phyloP scores from a whole-genome alignment of 2,113 vertebrate species.

The Plectropomus leopardus region DNA sequence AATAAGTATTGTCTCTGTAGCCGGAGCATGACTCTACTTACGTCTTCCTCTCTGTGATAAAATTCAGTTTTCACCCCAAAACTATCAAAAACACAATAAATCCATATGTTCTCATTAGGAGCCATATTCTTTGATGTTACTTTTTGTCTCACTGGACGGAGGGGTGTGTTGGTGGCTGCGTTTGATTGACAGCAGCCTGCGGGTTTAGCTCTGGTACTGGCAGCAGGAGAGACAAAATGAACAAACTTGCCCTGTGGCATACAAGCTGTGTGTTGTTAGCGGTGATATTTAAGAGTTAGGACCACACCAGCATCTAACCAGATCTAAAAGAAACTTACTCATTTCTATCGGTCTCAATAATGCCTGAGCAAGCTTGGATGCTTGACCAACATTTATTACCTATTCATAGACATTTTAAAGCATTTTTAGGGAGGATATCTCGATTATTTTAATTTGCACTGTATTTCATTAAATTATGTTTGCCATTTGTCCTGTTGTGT shows the following conservation, averaged over 20 bases:
- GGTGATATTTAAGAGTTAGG: background rate
- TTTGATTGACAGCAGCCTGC: slow-evolving; percentile 21
- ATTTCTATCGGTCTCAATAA: too few relatives aligned
- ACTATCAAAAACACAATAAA: background rate
- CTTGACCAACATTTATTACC: too few relatives aligned
- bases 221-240: background rate
- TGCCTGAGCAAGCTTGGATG: too few relatives aligned
- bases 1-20: background rate
- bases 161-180: background rate
- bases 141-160: slow-evolving; percentile 8
- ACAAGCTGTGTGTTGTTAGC: background rate
- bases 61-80: background rate
- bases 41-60: background rate
- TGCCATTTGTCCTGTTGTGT: too few relatives aligned
- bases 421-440: too few relatives aligned
- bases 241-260: background rate
- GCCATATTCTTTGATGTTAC: background rate
- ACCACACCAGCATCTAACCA: background rate
- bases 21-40: background rate
- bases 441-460: too few relatives aligned
- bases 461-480: too few relatives aligned
- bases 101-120: background rate
- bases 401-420: too few relatives aligned
- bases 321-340: background rate
- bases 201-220: background rate